Evolutionary conservation across 2,113 vertebrate species (phyloP), one percentile per base, ranked within the genome.

Genomic region (Mystacornis crossleyi): DNA sequence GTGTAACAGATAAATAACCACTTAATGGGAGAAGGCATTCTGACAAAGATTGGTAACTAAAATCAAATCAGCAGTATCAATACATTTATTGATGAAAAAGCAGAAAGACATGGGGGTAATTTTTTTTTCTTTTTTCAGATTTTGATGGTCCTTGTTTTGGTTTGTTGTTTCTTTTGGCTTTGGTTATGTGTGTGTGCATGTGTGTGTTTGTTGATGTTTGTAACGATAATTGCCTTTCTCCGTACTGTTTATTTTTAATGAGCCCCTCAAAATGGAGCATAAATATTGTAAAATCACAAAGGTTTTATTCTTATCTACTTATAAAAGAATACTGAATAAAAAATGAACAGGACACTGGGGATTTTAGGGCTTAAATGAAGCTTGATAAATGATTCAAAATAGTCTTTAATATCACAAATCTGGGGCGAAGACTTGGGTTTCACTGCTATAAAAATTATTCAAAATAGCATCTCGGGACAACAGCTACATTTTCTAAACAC

Each of bases 231-330:
- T 96, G 28, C 57, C 24, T 97, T 75, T 93, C 38, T 31, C 29
- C 70, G 47, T 82, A 83, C 47, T 72, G 42, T 96, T 97, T 95
- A 85, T 96, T 97, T 98, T 97, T 97, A 97, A 97, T 95, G 60
- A 97, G 71, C 9, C 19, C 33, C 36, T 97, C 94, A 96, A 97
- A 98, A 94, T 26, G 23, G 34, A 92, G 18, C 31, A 85, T 58
- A 96, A 93, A 92, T 96, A 86, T 65, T 92, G 26, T 86, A 90
- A 93, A 95, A 86, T 95, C 38, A 64, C 21, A 93, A 70, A 58
- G 84, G n/a, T 81, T 97, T 97, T 96, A 80, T 93, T 79, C 43
- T 80, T 40, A 54, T 88, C 81, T 96, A 84, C 29, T 91, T 95
- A 58, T 70, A 91, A 70, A 85, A 43, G 18, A 70, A 24, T 60